Evolutionary conservation across 37 sponge, comb jelly and placozoan genomes (phyloP).

Genomic region (Aphrocallistes beatrix): DNA sequence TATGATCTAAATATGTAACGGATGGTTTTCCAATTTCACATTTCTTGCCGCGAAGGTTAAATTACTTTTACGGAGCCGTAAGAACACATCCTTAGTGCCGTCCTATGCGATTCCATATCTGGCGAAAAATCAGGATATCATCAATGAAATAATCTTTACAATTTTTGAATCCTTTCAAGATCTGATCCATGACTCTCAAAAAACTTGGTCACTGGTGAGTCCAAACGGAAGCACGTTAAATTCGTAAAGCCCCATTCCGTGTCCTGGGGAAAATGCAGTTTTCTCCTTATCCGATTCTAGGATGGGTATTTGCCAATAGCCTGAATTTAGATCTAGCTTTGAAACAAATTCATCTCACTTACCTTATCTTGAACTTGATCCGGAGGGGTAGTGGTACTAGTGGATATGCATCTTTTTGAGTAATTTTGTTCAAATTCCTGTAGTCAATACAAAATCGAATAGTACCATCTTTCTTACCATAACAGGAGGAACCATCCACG

Average conservation of each 20-base stretch:
- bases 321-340: background rate
- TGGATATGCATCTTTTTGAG: too few species aligned
- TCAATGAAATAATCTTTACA: background rate
- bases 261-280: conserved; percentile 18
- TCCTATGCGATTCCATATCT: background rate
- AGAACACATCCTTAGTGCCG: background rate
- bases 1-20: background rate
- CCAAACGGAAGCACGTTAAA: too few species aligned
- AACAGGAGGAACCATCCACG: background rate
- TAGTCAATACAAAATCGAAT: background rate
- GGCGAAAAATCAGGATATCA: background rate
- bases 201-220: too few species aligned
- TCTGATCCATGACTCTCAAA: conserved; percentile 15
- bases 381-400: too few species aligned
- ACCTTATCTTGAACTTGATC: too few species aligned
- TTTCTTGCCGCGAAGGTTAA: conserved; percentile 13
- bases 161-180: background rate
- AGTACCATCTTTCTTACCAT: background rate
- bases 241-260: too few species aligned
- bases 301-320: background rate
- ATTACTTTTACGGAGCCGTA: background rate
- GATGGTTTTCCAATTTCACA: background rate
- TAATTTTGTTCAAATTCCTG: too few species aligned
- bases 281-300: background rate
- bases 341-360: background rate